Percentiles rank a stretch among this genome's conserved stretches.
phyloP scores from a whole-genome alignment of 1,140 invertebrate species.

The Spodoptera litura region DNA sequence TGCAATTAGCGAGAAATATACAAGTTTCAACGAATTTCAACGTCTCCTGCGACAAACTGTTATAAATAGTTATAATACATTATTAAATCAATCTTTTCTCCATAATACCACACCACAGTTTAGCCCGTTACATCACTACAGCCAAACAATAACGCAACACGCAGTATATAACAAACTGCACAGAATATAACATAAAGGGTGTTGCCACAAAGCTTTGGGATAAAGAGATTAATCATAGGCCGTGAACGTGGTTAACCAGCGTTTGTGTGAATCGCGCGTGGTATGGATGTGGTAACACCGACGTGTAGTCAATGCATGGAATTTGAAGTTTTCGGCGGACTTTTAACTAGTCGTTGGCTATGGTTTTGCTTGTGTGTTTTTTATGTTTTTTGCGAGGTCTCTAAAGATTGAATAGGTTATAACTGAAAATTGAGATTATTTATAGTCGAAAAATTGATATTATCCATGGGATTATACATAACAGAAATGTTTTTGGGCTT shows the following conservation, averaged over 20 bases:
- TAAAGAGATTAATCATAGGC: conserved; percentile 48
- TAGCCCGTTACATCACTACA: neutral
- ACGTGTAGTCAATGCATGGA: conserved; percentile 25
- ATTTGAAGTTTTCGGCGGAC: conserved; percentile 6
- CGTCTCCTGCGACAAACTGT: too few species aligned
- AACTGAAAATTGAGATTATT: too few species aligned
- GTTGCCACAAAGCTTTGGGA: conserved; percentile 32
- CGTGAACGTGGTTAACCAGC: conserved; percentile 43
- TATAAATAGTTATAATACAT: too few species aligned
- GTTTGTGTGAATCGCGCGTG: conserved; percentile 36
- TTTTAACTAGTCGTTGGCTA: neutral
- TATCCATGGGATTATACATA: too few species aligned
- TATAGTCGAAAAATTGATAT: too few species aligned
- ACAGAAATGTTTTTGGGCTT: too few species aligned
- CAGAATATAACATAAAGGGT: conserved; percentile 29
- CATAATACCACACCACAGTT: neutral
- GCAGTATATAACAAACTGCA: conserved; percentile 10
- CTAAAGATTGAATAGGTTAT: too few species aligned
- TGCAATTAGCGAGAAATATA: too few species aligned
- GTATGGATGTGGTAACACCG: neutral
- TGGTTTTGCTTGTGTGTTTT: neutral
- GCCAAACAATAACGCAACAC: conserved; percentile 7
- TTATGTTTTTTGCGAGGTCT: neutral
- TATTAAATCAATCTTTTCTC: too few species aligned
- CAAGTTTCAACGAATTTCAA: too few species aligned